These are phyloP conservation scores for Callinectes sapidus DNA, from an alignment of 2,888 invertebrate genomes.

Conservation along the genomic window DNA sequence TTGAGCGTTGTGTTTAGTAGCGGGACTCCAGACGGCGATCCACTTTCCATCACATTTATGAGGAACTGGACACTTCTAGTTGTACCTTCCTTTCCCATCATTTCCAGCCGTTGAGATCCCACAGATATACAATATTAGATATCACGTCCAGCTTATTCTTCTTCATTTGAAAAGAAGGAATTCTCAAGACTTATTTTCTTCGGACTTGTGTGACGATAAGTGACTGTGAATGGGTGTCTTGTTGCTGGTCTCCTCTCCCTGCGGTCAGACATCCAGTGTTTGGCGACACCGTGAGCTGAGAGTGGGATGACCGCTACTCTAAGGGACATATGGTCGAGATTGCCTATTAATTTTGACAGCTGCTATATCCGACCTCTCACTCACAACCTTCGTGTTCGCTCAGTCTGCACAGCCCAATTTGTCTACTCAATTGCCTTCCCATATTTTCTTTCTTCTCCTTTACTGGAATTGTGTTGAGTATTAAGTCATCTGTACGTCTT, in stretches of 20 bases:
- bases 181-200: neutral
- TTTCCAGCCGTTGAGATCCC: neutral
- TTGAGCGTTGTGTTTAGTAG: neutral
- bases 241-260: neutral
- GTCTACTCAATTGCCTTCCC: neutral
- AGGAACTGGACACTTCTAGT: neutral
- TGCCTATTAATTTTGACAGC: neutral
- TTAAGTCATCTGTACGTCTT: no score
- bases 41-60: neutral
- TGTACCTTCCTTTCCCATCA: neutral
- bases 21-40: neutral
- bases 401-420: neutral
- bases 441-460: neutral
- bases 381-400: neutral
- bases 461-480: neutral
- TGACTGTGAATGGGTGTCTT: neutral
- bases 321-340: slow-evolving; percentile 4
- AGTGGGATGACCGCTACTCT: neutral
- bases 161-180: neutral
- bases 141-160: neutral
- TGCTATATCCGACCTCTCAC: neutral
- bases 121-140: neutral
- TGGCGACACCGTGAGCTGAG: neutral
- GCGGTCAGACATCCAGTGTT: neutral
- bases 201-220: neutral